Conservation (phyloP, 2,888 invertebrate species). For the Heteromurus nitidus region DNA sequence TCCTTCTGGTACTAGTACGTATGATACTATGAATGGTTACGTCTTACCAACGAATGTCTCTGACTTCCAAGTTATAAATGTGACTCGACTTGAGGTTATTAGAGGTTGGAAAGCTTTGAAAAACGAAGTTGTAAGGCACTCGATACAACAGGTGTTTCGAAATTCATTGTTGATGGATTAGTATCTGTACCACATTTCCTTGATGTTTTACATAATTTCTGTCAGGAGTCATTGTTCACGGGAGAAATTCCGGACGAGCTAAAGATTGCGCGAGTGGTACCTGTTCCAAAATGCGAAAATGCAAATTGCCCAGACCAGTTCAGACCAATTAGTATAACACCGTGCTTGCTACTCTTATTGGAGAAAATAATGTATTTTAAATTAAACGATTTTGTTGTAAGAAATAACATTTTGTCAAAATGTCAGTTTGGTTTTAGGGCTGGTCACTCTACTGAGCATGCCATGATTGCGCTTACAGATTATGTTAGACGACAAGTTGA, state of each 20-base stretch:
- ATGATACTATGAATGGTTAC: not conserved
- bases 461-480: constrained; percentile 25
- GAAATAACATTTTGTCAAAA: constrained; percentile 8
- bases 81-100: not conserved
- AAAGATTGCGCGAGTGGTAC: constrained; percentile 15
- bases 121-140: not conserved
- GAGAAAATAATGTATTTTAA: constrained; percentile 1
- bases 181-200: not conserved
- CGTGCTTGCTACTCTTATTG: not conserved
- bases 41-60: no score
- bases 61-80: not conserved
- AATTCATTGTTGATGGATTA: not conserved
- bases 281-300: constrained; percentile 7
- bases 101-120: constrained; percentile 6
- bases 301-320: not conserved
- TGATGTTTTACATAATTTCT: not conserved
- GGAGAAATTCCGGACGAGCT: constrained; percentile 7
- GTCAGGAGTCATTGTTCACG: not conserved
- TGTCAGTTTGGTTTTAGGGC: constrained; percentile 13
- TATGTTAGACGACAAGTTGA: not conserved
- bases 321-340: constrained; percentile 20
- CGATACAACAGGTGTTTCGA: not conserved
- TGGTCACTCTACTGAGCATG: constrained; percentile 15
- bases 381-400: no score
- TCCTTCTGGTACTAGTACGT: not conserved